These are phyloP conservation scores for Greenwoodochromis staneri DNA, from an alignment of 2,113 vertebrate genomes.

Conservation along the genomic window DNA sequence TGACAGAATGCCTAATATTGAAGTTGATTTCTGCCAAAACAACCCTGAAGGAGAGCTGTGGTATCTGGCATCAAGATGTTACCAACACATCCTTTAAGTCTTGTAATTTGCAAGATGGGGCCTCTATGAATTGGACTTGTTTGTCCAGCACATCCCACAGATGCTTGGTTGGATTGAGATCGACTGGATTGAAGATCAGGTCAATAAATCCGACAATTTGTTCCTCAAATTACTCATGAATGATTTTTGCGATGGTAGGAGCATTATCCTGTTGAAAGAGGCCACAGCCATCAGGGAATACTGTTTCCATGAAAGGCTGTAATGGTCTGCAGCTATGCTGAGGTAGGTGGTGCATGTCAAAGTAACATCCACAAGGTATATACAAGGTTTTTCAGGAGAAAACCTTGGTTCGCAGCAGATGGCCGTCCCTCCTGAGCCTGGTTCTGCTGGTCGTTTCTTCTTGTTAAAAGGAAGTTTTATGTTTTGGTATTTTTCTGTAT, in stretches of 20 bases:
- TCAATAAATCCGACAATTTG: not conserved
- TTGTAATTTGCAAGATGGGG: not conserved
- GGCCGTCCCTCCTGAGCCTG: not conserved
- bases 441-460: not conserved
- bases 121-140: not conserved
- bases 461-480: not conserved
- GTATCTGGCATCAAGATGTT: not conserved
- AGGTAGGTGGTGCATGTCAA: not conserved
- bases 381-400: not conserved
- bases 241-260: not conserved
- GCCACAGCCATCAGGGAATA: not conserved
- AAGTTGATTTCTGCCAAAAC: not conserved
- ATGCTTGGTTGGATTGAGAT: not conserved
- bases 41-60: not conserved
- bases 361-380: not conserved
- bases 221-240: not conserved
- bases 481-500: too few species aligned
- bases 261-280: not conserved
- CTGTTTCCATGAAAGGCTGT: not conserved
- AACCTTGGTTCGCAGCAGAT: not conserved
- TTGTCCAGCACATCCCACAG: not conserved
- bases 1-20: not conserved
- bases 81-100: not conserved
- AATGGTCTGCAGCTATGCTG: not conserved
- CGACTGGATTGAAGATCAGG: not conserved